A percentile compares a stretch with the other conserved stretches of the same genome.
Conservation (phyloP, 2,113 vertebrate genomes). For the Sterrhoptilus dennistouni region DNA sequence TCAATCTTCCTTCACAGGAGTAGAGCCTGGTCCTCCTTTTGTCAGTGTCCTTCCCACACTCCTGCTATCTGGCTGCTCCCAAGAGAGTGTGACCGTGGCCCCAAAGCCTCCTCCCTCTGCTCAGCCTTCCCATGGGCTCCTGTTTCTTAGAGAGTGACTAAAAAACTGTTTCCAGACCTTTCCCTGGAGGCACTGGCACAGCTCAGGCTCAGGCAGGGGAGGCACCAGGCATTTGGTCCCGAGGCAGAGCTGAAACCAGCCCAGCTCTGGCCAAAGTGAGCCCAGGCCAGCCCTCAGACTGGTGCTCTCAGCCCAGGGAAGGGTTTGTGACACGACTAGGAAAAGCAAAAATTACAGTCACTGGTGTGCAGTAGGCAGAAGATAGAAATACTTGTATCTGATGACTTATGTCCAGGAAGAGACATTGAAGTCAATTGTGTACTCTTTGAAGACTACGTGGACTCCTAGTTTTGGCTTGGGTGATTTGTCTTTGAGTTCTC, state of each 20-base stretch:
- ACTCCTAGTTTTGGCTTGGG: not conserved
- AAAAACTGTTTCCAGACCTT: not conserved
- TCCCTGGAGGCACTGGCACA: not conserved
- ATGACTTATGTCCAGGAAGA: not conserved
- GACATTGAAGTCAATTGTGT: not conserved
- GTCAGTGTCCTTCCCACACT: not conserved
- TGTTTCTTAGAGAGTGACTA: not conserved
- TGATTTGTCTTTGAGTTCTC: not conserved
- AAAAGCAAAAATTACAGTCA: not conserved
- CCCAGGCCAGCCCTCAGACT: not conserved
- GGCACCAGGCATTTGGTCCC: not conserved
- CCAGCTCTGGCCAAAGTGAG: not conserved
- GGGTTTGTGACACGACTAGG: not conserved
- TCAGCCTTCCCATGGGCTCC: not conserved
- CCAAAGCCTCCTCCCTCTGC: not conserved
- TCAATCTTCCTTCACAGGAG: not conserved
- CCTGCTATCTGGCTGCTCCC: not conserved
- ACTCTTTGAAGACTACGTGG: not conserved
- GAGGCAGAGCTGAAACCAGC: not conserved
- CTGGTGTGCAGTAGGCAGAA: not conserved
- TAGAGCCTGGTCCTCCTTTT: not conserved
- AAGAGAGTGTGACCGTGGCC: accelerated
- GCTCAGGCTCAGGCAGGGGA: not conserved
- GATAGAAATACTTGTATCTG: not conserved
- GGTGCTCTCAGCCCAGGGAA: not conserved